phyloP scores from a whole-genome alignment of 2,113 vertebrate genomes.

The Chloropsis hardwickii region DNA sequence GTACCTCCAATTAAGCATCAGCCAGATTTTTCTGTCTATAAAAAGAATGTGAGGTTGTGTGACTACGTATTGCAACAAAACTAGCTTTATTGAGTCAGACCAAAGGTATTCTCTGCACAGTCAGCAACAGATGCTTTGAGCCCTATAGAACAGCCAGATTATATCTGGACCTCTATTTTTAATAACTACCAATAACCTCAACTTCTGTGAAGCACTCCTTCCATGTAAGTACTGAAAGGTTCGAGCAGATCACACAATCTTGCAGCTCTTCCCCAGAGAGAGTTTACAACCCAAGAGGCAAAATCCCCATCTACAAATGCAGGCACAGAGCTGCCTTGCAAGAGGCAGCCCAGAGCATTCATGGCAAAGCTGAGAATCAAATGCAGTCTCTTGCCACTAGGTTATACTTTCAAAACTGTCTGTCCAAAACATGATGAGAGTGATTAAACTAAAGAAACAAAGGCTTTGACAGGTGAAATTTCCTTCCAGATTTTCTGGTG shows the following conservation, averaged over 20 bases:
- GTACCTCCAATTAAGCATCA: not conserved
- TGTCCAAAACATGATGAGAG: not conserved
- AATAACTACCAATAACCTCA: not conserved
- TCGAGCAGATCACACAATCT: not conserved
- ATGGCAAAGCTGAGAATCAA: not conserved
- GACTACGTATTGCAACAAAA: not conserved
- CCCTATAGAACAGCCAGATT: not conserved
- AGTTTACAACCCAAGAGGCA: not conserved
- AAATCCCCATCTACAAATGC: not conserved
- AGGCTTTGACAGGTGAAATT: not conserved
- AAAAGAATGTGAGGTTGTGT: not conserved
- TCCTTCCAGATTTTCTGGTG: not conserved
- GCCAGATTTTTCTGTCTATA: not conserved
- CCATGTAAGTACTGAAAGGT: not conserved
- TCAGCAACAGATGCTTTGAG: not conserved
- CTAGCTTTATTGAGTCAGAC: not conserved
- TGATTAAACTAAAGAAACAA: not conserved
- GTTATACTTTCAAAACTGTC: not conserved
- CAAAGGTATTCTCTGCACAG: not conserved
- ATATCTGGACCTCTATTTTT: not conserved
- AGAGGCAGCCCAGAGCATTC: not conserved
- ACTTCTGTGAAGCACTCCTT: not conserved
- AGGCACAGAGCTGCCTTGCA: not conserved
- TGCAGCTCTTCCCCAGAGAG: not conserved
- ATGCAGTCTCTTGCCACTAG: not conserved